Evolutionary conservation across 2,888 invertebrate genomes (phyloP).

Genomic region (Hipparchia sbordonii): DNA sequence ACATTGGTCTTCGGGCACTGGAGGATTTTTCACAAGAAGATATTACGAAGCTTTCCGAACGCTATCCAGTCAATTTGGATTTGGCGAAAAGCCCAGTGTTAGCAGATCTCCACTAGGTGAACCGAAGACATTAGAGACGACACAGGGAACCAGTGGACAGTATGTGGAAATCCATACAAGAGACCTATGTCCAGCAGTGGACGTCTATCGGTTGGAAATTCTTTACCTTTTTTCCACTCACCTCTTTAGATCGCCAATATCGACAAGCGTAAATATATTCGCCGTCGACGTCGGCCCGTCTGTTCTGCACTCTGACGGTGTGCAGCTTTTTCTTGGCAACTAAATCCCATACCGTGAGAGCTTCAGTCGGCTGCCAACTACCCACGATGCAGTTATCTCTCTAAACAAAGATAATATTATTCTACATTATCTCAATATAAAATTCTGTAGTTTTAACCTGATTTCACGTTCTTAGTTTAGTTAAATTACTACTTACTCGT

Average conservation of each 20-base stretch:
- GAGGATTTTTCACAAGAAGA: no score
- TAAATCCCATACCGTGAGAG: constrained; percentile 81
- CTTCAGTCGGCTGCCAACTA: constrained; percentile 81
- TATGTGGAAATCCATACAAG: no score
- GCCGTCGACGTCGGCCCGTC: constrained; percentile 77
- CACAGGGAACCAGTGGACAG: no score
- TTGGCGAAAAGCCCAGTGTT: no score
- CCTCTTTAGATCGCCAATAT: constrained; percentile 72
- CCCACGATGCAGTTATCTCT: constrained; percentile 78
- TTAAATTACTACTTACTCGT: background rate
- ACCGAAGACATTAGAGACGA: no score
- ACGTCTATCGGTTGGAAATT: no score
- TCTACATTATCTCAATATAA: background rate
- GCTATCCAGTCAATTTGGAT: no score
- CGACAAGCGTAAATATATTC: constrained; percentile 82
- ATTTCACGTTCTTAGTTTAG: background rate
- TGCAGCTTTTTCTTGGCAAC: constrained; percentile 72
- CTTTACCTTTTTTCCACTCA: constrained; percentile 37
- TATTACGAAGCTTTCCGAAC: no score
- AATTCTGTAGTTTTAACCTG: background rate
- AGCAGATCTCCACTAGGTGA: no score
- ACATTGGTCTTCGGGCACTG: no score
- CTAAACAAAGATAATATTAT: constrained; percentile 49
- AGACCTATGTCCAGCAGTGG: no score
- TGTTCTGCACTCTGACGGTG: constrained; percentile 74